Evolutionary conservation across 2,113 vertebrate species (phyloP), one percentile per base, ranked within the genome.

Genomic region (Triplophysa rosa): DNA sequence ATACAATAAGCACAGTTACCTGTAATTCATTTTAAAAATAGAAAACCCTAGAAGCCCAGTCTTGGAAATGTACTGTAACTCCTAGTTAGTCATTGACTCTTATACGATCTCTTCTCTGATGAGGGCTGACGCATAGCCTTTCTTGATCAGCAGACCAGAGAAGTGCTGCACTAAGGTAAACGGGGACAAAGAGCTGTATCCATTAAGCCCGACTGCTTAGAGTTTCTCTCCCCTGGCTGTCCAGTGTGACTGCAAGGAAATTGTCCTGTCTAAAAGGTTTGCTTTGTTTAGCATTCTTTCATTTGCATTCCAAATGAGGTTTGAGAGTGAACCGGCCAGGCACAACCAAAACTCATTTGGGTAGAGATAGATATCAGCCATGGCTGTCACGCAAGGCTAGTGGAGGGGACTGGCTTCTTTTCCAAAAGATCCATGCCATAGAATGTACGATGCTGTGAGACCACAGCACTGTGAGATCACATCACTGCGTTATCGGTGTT

Each of bases 301-400:
- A 92, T 94, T 94, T 94, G 92, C 89, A 92, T 91, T 85, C 79
- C 92, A 94, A 93, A 93, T 92, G 84, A 91, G 89, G 80, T 71
- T 77, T 81, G 78, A 86, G 87, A 91, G 67, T 84, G 86, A 86
- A 88, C 84, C 82, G 79, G 86, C 68, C 79, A 80, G 86, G 83
- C 87, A 86, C 85, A 88, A 87, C 83, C 89, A 84, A 87, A 88
- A 82, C 89, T 93, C 85, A 93, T 94, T 94, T 94, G 93, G 87
- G 75, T 93, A 92, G 84, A 89, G 92, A 94, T 93, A 88, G 81
- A 83, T 90, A 93, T 94, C 93, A 88, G 85, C 52, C 40, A 64
- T 33, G 71, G 78, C 77, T 82, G 89, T 92, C 92, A 94, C 89
- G 91, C 91, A 90, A 90, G 78, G 84, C 80, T 78, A 87, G 86